Evolutionary conservation across 2,888 invertebrate species (phyloP).

Genomic region (Pachymerium ferrugineum): DNA sequence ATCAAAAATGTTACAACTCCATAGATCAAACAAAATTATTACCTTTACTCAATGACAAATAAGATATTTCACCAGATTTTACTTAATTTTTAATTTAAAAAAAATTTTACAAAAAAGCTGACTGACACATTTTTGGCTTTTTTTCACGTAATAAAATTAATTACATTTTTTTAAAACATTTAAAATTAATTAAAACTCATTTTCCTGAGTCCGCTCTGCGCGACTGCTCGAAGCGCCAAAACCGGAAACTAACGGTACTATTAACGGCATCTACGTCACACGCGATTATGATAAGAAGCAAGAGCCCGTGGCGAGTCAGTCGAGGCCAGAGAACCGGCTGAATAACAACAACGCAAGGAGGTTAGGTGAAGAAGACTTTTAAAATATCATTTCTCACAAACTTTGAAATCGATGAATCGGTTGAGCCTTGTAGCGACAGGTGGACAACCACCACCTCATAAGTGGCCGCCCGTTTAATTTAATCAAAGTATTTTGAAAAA

Average conservation of each 20-base stretch:
- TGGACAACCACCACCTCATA: background rate
- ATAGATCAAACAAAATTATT: no score
- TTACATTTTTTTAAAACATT: background rate
- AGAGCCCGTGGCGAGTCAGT: background rate
- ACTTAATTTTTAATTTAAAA: no score
- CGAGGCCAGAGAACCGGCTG: conserved; percentile 21
- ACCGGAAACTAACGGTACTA: background rate
- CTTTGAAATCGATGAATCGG: background rate
- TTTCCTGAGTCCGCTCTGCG: no score
- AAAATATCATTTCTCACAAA: background rate
- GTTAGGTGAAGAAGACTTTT: background rate
- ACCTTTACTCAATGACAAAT: no score
- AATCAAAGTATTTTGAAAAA: no score
- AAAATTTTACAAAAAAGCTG: no score
- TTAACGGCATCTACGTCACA: background rate
- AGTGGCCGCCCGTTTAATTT: background rate
- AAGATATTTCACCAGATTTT: no score
- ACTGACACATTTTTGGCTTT: no score
- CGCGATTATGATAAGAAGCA: background rate
- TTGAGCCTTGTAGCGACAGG: background rate
- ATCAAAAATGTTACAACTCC: no score
- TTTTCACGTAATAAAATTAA: background rate
- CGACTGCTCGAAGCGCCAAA: background rate
- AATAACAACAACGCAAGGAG: background rate
- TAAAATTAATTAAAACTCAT: background rate